Percentiles rank a stretch among this genome's conserved stretches.
phyloP scores from a whole-genome alignment of 2,888 invertebrate species.

The Cyrtodaria siliqua region DNA sequence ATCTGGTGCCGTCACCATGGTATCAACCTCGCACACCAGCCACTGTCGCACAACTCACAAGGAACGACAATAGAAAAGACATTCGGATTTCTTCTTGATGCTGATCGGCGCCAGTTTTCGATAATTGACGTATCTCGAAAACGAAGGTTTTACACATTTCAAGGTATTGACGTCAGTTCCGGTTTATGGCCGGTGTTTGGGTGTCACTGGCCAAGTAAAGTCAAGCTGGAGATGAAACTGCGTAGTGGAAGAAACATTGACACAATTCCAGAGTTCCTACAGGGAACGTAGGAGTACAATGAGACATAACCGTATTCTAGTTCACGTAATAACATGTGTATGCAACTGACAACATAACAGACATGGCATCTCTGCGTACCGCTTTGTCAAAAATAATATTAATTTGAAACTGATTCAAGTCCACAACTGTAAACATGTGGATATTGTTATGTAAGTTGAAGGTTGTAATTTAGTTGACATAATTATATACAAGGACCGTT shows the following conservation, averaged over 20 bases:
- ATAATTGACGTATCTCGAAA: constrained; percentile 57
- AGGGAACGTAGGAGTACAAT: constrained; percentile 13
- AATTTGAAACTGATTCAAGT: too few relatives aligned
- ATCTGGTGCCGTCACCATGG: constrained; percentile 68
- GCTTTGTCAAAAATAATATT: too few relatives aligned
- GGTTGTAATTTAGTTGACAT: too few relatives aligned
- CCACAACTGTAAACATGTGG: too few relatives aligned
- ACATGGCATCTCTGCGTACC: too few relatives aligned
- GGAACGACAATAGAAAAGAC: constrained; percentile 47
- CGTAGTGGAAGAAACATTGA: constrained; percentile 59
- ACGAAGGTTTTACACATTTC: constrained; percentile 58
- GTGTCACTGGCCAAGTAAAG: constrained; percentile 71
- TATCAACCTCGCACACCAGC: constrained; percentile 55
- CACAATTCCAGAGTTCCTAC: constrained; percentile 38
- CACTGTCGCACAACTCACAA: constrained; percentile 51
- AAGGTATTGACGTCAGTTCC: constrained; percentile 44
- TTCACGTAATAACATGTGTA: too few relatives aligned
- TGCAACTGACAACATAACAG: too few relatives aligned
- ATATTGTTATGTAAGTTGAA: too few relatives aligned
- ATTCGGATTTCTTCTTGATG: constrained; percentile 66
- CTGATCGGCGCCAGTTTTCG: constrained; percentile 54
- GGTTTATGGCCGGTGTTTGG: constrained; percentile 72
- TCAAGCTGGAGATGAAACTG: constrained; percentile 64
- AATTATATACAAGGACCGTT: too few relatives aligned
- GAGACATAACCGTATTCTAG: too few relatives aligned